Evolutionary conservation across 2,888 invertebrate genomes (phyloP), one percentile per base, ranked within the genome.

Genomic region (Graphium colonna): DNA sequence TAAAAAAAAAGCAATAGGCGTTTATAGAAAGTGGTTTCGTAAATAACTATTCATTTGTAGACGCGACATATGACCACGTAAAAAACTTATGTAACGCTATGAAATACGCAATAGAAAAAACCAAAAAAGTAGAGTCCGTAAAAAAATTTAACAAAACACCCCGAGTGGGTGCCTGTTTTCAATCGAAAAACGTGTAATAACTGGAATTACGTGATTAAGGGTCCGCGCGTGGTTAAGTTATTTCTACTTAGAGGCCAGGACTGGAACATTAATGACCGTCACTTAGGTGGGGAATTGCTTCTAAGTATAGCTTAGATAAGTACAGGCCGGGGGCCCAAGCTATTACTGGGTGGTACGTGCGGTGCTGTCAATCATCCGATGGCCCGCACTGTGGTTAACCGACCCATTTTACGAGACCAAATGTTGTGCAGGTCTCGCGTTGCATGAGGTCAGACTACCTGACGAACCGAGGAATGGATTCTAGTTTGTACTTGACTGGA

Each of bases 171-270:
- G 51, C 58, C 81, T 76, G 82, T 68, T 58, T 75, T 76, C 75
- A 79, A 78, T 82, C 73, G 68, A 67, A 68, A 62, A 62, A 61
- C 59, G 62, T 69, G 68, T 80, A 80, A 82, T 81, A 73, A 82
- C 78, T 73, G 64, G 73, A 68, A 82, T 85, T 82, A 83, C 72
- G 66, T 77, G 72, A 79, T 82, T 79, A 80, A 73, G 69, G 65
- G 55, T 59, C 67, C 60, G 65, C 57, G 60, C 56, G 66, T 61
- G 64, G 73, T 65, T 63, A 70, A 74, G 69, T 43, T 75, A 77
- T 82, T 84, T 78, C 79, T 76, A 77, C 76, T 77, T 75, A 75
- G 68, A 68, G 39, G 64, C 69, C 67, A 68, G 62, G 55, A 55
- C 58, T 60, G 66, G 64, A 62, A 53, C 59, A 59, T 60, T 78